These are phyloP conservation scores for Acromyrmex echinatior DNA, from an alignment of 1,140 invertebrate species.

Conservation along the genomic window DNA sequence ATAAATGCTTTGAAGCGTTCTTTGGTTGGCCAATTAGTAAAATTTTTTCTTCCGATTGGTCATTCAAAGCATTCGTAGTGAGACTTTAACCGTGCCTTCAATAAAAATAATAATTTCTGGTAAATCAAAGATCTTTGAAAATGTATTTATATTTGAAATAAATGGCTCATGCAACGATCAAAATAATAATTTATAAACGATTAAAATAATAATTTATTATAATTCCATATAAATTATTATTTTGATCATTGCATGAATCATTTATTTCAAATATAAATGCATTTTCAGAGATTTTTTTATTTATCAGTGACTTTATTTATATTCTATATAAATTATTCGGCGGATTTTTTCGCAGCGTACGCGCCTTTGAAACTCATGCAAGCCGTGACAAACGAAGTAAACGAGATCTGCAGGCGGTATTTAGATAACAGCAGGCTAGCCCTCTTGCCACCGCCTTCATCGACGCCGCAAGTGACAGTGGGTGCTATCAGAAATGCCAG, in stretches of 20 bases:
- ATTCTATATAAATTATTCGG: not conserved
- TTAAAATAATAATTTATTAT: no score
- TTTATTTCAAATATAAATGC: not conserved
- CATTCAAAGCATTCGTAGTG: no score
- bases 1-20: no score
- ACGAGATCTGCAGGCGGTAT: constrained; percentile 90
- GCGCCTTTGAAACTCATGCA: constrained; percentile 91
- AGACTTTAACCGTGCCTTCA: no score
- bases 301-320: no score
- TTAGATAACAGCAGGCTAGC: constrained; percentile 88
- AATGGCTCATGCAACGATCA: not conserved
- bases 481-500: constrained; percentile 93
- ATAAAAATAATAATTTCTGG: no score
- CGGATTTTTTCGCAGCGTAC: constrained; percentile 88
- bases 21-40: no score
- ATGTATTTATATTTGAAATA: not conserved
- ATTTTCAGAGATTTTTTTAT: not conserved
- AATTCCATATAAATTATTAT: not conserved
- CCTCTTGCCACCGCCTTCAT: constrained; percentile 87
- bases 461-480: constrained; percentile 86
- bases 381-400: constrained; percentile 90
- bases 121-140: no score
- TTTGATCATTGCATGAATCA: not conserved
- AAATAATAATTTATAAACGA: not conserved
- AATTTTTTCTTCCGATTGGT: no score